Base-by-base conservation (phyloP, 2,113 vertebrate species). In the Crotalus tigris region DNA sequence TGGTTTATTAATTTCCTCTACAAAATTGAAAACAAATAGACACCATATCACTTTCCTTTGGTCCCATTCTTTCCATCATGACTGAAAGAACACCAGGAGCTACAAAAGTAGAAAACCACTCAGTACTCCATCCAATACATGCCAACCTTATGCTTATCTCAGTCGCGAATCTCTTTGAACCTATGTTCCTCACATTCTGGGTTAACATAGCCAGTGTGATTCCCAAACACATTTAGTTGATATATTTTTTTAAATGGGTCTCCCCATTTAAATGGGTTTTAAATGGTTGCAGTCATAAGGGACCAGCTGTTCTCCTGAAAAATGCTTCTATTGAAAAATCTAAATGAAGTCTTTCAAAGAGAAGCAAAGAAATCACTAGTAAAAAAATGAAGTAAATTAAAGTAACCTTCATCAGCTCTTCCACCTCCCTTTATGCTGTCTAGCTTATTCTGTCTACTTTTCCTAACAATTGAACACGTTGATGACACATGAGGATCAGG, bases 1-100 rank as follows among this genome's bases (percentile, higher is more conserved):
- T 95, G 55, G 1, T 95, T 95, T 93, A 13, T 89, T 91, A 17
- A 92, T 95, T 94, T 57, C 91, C 54, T 95, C 44, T 8, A 92
- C 90, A 89, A 88, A 39, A 95, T 88, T 94, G 92, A 94, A 90
- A 54, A 93, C 9, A 92, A 95, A 95, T 61, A 93, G 59, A 88
- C 94, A 92, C 46, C 89, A 93, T 95, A 95, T 94, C 81, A 93
- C 24, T 88, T 55, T 55, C 2, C 21, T 58, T 59, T 59, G 58
- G 8, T 59, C 23, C 8, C 8, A 59, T 59, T 59, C 23, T 59
- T 59, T 59, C 58, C 10, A 64, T 64, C 61, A 64, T 64, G 61
- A 64, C 15, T 55, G 54, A 55, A 55, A 55, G 15, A 13, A 55
- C 15, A 15, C 54, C 29, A 64, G 11, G 26, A n/a, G 1, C 26